phyloP scores from a whole-genome alignment of 1,140 invertebrate genomes.

The Lepidotrigona ventralis region DNA sequence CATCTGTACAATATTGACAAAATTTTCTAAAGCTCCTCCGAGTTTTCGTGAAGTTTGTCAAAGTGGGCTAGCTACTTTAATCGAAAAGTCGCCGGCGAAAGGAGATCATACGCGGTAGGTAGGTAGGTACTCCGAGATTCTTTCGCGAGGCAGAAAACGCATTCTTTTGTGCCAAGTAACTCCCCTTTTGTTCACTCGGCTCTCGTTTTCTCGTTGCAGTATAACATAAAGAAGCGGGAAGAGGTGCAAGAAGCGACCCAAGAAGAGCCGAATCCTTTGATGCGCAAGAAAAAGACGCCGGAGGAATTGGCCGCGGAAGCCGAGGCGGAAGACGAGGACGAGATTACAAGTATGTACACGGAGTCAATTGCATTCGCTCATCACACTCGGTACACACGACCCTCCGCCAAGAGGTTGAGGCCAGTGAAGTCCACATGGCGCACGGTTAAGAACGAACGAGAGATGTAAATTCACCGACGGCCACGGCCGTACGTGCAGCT shows the following conservation, averaged over 20 bases:
- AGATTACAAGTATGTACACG: slow-evolving; percentile 94
- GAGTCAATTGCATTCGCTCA: not conserved
- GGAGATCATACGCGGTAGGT: not conserved
- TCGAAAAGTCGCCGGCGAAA: not conserved
- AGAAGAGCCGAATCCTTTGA: slow-evolving; percentile 93
- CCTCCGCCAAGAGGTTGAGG: not conserved
- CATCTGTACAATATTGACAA: too few species aligned
- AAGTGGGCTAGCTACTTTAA: not conserved
- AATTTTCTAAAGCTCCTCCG: too few species aligned
- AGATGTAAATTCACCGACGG: not conserved
- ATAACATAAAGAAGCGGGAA: slow-evolving; percentile 98
- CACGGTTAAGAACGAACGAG: not conserved
- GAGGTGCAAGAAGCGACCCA: slow-evolving; percentile 90
- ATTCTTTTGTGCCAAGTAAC: not conserved
- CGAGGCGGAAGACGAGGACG: slow-evolving; percentile 95
- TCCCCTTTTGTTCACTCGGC: not conserved
- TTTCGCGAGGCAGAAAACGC: not conserved
- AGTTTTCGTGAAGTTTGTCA: too few species aligned
- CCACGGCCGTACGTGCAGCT: slow-evolving; percentile 2
- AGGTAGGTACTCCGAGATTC: not conserved
- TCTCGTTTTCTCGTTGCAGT: slow-evolving; percentile 84
- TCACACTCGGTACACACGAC: not conserved
- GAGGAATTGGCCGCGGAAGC: slow-evolving; percentile 97
- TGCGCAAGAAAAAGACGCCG: slow-evolving; percentile 98
- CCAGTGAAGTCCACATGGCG: not conserved